These are phyloP conservation scores for Trialeurodes vaporariorum DNA, from an alignment of 1,140 invertebrate species.

Conservation along the genomic window DNA sequence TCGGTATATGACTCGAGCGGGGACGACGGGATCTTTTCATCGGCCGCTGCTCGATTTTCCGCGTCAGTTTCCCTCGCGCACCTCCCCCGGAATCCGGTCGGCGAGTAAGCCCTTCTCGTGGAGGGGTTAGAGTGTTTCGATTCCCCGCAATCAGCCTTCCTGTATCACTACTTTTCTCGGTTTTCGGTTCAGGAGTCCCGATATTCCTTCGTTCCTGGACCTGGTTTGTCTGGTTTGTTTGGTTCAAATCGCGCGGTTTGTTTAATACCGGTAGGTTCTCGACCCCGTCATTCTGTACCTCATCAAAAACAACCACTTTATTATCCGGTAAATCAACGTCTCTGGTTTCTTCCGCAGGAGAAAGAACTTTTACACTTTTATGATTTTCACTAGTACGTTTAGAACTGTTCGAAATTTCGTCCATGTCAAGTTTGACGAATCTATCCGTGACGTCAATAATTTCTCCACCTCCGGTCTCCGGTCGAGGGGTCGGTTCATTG, in stretches of 20 bases:
- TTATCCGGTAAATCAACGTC: constrained; percentile 24
- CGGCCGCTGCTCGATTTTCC: neutral
- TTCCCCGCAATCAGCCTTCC: no score
- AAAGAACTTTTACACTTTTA: neutral
- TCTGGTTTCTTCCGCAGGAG: constrained; percentile 4
- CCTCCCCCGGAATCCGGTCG: neutral
- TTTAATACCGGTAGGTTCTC: constrained; percentile 16
- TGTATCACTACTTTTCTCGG: no score
- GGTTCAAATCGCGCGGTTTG: constrained; percentile 10
- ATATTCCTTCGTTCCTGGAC: neutral
- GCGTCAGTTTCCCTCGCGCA: neutral
- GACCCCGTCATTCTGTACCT: no score
- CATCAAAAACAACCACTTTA: no score
- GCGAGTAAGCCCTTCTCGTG: constrained; percentile 4
- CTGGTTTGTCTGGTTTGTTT: neutral
- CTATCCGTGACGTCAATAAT: neutral
- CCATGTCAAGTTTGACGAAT: constrained; percentile 3
- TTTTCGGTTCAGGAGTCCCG: constrained; percentile 1
- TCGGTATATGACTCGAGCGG: constrained; percentile 23
- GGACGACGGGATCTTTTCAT: constrained; percentile 2
- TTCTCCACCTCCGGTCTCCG: neutral
- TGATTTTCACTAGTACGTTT: neutral
- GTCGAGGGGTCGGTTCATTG: no score
- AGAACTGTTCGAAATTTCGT: neutral
- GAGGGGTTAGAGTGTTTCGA: no score